Evolutionary conservation across 2,113 vertebrate genomes (phyloP), one percentile per base, ranked within the genome.

Genomic region (Montifringilla adamsi): DNA sequence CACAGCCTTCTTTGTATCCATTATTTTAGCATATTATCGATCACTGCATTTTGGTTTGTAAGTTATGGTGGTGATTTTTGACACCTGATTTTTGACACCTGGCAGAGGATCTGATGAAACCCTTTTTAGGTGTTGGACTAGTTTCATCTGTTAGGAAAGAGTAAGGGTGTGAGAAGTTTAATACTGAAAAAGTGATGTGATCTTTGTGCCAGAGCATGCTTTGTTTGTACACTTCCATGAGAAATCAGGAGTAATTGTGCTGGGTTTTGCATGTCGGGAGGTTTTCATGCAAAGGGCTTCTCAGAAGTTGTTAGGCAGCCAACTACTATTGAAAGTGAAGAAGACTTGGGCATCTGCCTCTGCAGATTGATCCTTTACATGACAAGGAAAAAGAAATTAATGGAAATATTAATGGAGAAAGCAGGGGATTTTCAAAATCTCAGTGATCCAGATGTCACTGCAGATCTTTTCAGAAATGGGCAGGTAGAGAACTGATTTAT

Each of bases 141-240:
- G 56, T 90, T 95, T 93, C 5, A 26, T 60, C 49, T 82, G 76
- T 74, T 49, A 86, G 64, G 76, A 86, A 91, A 24, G 41, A 46
- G 28, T 47, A 52, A 90, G 59, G 18, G 23, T 82, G 52, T 26
- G 62, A 87, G 77, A 84, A 47, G 66, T 56, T 84, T 49, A 78
- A 64, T 56, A 56, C 50, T 55, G 75, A 91, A 95, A 94, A 91
- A 92, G 72, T 75, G 60, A 84, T 90, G 88, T 50, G 92, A 77
- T 92, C 53, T 70, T 46, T 13, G 68, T 80, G 76, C 82, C 44
- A 69, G 67, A 56, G 62, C 5, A 0, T 30, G n/a, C 62, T 77
- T 73, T 58, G 15, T 63, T 87, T 78, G 30, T 59, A 80, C 66
- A 10, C 68, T 86, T 47, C 55, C 4, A 16, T 53, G 78, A 68